phyloP scores from a whole-genome alignment of 2,113 vertebrate genomes.

The Sphaerodactylus townsendi region DNA sequence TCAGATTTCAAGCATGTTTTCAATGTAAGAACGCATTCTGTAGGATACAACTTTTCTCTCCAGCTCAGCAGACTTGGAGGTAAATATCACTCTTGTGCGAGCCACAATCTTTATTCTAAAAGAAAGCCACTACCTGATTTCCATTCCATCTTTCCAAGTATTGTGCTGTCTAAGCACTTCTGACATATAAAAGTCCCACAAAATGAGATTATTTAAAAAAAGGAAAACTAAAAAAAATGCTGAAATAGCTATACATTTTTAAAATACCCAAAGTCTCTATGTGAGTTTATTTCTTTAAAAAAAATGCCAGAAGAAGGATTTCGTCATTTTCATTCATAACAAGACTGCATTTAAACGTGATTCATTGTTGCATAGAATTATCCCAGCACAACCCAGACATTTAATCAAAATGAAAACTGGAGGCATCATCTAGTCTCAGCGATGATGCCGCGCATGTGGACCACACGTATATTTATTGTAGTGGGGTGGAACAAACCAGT shows the following conservation, averaged over 20 bases:
- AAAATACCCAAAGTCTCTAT: conserved; percentile 73
- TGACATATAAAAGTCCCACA: conserved; percentile 76
- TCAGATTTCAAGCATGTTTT: conserved; percentile 65
- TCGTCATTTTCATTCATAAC: conserved; percentile 69
- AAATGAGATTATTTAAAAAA: conserved; percentile 55
- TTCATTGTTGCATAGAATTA: conserved; percentile 96
- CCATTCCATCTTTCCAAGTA: conserved; percentile 58
- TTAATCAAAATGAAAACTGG: conserved; percentile 76
- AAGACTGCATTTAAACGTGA: conserved; percentile 79
- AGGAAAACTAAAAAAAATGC: conserved; percentile 51
- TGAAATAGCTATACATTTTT: conserved; percentile 63
- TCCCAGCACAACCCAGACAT: conserved; percentile 83
- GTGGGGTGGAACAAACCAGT: conserved; percentile 32
- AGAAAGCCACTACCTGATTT: conserved; percentile 62
- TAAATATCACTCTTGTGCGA: conserved; percentile 55
- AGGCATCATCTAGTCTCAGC: conserved; percentile 63
- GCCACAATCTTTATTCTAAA: conserved; percentile 57
- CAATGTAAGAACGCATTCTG: conserved; percentile 52
- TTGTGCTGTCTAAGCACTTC: conserved; percentile 62
- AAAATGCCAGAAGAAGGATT: conserved; percentile 70
- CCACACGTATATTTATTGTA: conserved; percentile 8
- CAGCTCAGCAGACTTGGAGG: conserved; percentile 53
- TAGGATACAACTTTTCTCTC: conserved; percentile 60
- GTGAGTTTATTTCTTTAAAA: conserved; percentile 60
- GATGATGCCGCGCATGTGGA: not conserved